Percentiles rank a stretch among this genome's conserved stretches.
phyloP scores from a whole-genome alignment of 2,797 vertebrate genomes.

The Florisuga fusca region DNA sequence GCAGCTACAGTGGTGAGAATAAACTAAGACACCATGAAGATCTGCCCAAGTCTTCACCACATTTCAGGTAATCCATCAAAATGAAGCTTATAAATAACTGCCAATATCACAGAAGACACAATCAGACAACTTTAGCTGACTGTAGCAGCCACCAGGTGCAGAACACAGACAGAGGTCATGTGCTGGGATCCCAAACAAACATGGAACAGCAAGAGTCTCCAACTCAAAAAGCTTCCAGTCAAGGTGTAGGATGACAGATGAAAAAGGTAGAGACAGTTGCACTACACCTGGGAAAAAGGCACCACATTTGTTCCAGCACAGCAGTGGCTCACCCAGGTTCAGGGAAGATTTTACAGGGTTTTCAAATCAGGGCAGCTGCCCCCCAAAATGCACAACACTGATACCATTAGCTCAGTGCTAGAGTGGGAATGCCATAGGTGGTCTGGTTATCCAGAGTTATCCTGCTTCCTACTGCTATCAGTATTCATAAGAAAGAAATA shows the following conservation, averaged over 20 bases:
- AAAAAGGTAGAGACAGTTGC: background rate
- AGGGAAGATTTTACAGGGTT: background rate
- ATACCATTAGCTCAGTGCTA: background rate
- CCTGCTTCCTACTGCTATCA: background rate
- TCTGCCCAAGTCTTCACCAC: background rate
- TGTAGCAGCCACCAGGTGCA: fast-evolving
- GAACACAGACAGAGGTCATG: fast-evolving
- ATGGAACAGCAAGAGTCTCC: background rate
- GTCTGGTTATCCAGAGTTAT: background rate
- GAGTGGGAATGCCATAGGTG: background rate
- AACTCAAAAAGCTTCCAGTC: background rate
- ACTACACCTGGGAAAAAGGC: background rate
- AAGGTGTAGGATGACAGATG: background rate
- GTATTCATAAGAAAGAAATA: background rate
- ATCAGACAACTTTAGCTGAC: background rate
- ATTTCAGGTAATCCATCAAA: background rate
- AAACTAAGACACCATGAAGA: background rate
- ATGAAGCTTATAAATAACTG: background rate
- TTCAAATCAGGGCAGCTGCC: background rate
- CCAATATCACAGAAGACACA: background rate
- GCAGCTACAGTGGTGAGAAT: background rate
- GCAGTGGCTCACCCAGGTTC: background rate
- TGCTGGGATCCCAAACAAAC: background rate
- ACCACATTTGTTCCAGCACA: background rate
- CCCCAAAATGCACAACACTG: background rate